Percentiles rank a stretch among this genome's conserved stretches.
Conservation (phyloP, 2,888 invertebrate genomes). For the Megaustenia siamemsis region DNA sequence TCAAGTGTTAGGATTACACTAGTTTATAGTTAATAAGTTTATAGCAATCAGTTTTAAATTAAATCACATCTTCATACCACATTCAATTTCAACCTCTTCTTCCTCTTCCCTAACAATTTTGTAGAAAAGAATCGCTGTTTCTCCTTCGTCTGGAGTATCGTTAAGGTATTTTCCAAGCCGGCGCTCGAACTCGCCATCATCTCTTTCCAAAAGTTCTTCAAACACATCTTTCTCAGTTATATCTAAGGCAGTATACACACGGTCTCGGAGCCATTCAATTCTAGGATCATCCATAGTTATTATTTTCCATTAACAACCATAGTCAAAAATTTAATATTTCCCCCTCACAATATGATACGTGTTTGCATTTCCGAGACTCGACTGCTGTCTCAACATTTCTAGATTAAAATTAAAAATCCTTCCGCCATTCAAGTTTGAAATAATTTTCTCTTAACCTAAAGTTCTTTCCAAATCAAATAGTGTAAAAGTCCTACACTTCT, state of each 20-base stretch:
- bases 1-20: neutral
- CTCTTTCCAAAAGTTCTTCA: conserved; percentile 79
- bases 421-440: no score
- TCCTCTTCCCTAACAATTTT: conserved; percentile 79
- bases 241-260: conserved; percentile 75
- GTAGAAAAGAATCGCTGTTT: conserved; percentile 78
- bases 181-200: conserved; percentile 78
- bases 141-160: conserved; percentile 78
- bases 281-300: conserved; percentile 79
- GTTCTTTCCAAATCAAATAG: no score
- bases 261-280: conserved; percentile 79
- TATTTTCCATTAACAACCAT: neutral
- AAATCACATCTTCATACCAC: conserved; percentile 67
- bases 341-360: neutral
- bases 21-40: neutral
- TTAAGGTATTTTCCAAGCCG: conserved; percentile 79
- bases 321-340: neutral
- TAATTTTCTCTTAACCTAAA: no score
- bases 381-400: no score
- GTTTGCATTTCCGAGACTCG: neutral
- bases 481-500: no score
- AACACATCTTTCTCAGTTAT: conserved; percentile 77
- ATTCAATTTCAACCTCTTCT: conserved; percentile 80
- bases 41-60: neutral
- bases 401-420: no score